phyloP scores from a whole-genome alignment of 2,797 vertebrate species.

The Lycodopsis pacificus region DNA sequence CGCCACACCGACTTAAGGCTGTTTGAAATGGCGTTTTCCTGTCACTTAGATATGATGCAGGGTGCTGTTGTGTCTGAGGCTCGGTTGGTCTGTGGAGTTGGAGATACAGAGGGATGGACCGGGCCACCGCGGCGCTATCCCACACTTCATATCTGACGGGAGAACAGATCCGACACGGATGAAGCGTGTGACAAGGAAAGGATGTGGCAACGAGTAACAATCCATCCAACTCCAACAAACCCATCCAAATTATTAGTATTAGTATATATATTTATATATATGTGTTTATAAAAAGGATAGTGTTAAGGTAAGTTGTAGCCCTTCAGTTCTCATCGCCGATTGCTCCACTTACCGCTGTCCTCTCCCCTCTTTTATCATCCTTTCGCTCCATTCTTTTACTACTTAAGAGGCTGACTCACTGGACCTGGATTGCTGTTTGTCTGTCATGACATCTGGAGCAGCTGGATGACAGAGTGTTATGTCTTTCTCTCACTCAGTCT shows the following conservation, averaged over 20 bases:
- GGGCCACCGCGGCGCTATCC: slow-evolving; percentile 42
- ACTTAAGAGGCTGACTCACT: slow-evolving; percentile 75
- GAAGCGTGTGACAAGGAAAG: slow-evolving; percentile 53
- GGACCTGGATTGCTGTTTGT: slow-evolving; percentile 75
- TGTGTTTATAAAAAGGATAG: not conserved
- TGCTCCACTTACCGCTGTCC: slow-evolving; percentile 56
- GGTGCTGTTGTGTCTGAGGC: slow-evolving; percentile 54
- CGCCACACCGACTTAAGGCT: slow-evolving; percentile 60
- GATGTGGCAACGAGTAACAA: slow-evolving; percentile 41
- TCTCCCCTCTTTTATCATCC: slow-evolving; percentile 66
- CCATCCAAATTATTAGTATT: slow-evolving; percentile 18
- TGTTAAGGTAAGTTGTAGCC: slow-evolving; percentile 47
- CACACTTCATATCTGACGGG: slow-evolving; percentile 47
- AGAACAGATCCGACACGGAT: slow-evolving; percentile 61
- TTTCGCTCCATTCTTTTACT: slow-evolving; percentile 61
- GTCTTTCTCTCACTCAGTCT: slow-evolving; percentile 72
- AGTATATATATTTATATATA: not conserved
- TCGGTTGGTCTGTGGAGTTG: slow-evolving; percentile 40
- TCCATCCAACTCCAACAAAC: slow-evolving; percentile 13
- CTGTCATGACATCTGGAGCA: slow-evolving; percentile 78
- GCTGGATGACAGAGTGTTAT: slow-evolving; percentile 77
- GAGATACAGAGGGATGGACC: slow-evolving; percentile 44
- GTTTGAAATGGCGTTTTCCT: slow-evolving; percentile 62
- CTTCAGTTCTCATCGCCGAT: slow-evolving; percentile 48
- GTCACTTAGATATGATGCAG: slow-evolving; percentile 69